These are phyloP conservation scores for Ichneumon xanthorius DNA, from an alignment of 2,888 invertebrate species.

Conservation along the genomic window DNA sequence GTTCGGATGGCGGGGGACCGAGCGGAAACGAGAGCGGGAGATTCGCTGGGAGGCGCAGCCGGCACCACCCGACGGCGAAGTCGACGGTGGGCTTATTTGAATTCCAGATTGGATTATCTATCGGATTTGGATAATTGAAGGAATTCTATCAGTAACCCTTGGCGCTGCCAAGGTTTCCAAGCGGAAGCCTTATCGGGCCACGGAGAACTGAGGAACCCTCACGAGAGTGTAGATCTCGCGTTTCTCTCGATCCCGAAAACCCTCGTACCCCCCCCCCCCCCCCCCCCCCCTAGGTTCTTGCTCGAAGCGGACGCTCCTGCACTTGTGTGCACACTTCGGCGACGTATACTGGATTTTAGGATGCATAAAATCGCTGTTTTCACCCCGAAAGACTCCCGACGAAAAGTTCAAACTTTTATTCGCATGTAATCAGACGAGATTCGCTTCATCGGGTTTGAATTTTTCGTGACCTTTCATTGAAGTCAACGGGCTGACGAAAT, in stretches of 20 bases:
- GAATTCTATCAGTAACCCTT: constrained; percentile 79
- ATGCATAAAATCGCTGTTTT: constrained; percentile 37
- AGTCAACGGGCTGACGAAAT: background rate
- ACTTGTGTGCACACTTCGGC: constrained; percentile 37
- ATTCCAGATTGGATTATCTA: constrained; percentile 82
- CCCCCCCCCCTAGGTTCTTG: constrained; percentile 35
- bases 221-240: constrained; percentile 49
- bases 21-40: constrained; percentile 38
- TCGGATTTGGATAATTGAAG: constrained; percentile 81
- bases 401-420: constrained; percentile 43
- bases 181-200: constrained; percentile 62
- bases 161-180: constrained; percentile 61
- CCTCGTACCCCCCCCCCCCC: constrained; percentile 11
- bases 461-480: background rate
- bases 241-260: constrained; percentile 54
- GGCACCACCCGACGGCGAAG: constrained; percentile 52
- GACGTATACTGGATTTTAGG: constrained; percentile 28
- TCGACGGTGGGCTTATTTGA: constrained; percentile 76
- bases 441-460: background rate
- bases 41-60: constrained; percentile 53
- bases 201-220: background rate
- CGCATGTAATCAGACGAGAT: constrained; percentile 25
- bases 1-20: constrained; percentile 12
- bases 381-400: constrained; percentile 12
- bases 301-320: background rate